Conservation (phyloP, 2,888 invertebrate species). For the Villa cingulata region DNA sequence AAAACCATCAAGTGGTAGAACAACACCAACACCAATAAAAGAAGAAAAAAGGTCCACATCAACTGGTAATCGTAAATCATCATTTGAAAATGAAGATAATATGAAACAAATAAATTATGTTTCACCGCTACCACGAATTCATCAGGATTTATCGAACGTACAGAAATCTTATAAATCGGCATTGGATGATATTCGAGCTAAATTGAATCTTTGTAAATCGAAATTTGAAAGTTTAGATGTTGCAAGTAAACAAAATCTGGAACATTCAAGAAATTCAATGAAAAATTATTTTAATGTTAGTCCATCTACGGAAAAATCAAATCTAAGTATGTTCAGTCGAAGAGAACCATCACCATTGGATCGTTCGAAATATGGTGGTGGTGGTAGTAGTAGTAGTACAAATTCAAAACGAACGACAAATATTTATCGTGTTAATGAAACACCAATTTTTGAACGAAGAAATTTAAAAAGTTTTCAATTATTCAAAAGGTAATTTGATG, state of each 20-base stretch:
- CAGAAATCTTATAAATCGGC: conserved; percentile 27
- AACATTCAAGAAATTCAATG: conserved; percentile 30
- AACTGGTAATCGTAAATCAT: conserved; percentile 9
- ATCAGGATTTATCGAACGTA: conserved; percentile 13
- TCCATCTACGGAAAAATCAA: conserved; percentile 18
- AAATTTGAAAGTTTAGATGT: conserved; percentile 32
- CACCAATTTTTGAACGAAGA: conserved; percentile 32
- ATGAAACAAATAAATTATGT: background rate
- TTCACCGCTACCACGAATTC: conserved; percentile 1
- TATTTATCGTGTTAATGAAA: conserved; percentile 32
- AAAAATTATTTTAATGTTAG: conserved; percentile 26
- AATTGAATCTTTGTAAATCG: conserved; percentile 31
- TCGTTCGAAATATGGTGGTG: background rate
- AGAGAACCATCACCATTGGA: background rate
- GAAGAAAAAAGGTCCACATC: background rate
- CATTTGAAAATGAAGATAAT: conserved; percentile 7
- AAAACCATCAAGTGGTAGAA: background rate
- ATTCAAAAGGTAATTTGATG: conserved; percentile 4
- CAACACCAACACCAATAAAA: background rate
- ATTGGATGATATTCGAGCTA: conserved; percentile 31
- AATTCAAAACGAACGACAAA: conserved; percentile 7
- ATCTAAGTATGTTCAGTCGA: conserved; percentile 14
- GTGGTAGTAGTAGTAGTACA: background rate
- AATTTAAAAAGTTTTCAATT: conserved; percentile 12
- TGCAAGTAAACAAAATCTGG: conserved; percentile 28